Base-by-base conservation (phyloP, 2,888 invertebrate species). In the Papilio demoleus region DNA sequence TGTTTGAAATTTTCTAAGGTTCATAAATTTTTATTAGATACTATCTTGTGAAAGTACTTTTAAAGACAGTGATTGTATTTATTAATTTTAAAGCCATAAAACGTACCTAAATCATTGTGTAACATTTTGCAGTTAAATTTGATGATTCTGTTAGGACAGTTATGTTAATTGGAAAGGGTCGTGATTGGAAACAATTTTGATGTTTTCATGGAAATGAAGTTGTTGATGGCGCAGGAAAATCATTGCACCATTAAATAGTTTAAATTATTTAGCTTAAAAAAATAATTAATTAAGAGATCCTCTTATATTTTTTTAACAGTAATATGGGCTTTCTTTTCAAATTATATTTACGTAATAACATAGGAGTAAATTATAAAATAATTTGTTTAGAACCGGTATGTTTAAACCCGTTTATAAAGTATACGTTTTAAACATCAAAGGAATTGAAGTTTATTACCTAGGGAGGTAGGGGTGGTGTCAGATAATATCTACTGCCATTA, bases 171-270 rank as follows among this genome's bases (percentile, higher is more conserved):
- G 27, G 27, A 53, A 50, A 27, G 27, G 53, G 53, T 53, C 53
- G 53, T 53, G 53, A 53, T 53, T 53, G 27, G 27, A 5, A 53
- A 53, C 53, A 53, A 53, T 53, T 53, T n/a, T 14, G n/a, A 53
- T 53, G 27, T 45, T 45, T 40, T 5, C n/a, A 40, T 40, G n/a
- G 53, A 5, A 53, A 53, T 53, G 5, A 53, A 53, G n/a, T n/a
- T 19, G 27, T n/a, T 6, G 9, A 24, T 50, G 50, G 2, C 14
- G 1, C 24, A n/a, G 53, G 6, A 27, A 19, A 47, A n/a, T n/a
- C 11, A 22, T 47, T 22, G 1, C n/a, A 27, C n/a, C n/a, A 1
- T 53, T n/a, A 53, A 6, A 11, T 11, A 6, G 27, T 27, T 53
- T 8, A 6, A 17, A 45, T 45, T 42, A 5, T 40, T 45, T 12